These are phyloP conservation scores for Apocrypta bakeri DNA, from an alignment of 1,140 invertebrate species.

Conservation along the genomic window DNA sequence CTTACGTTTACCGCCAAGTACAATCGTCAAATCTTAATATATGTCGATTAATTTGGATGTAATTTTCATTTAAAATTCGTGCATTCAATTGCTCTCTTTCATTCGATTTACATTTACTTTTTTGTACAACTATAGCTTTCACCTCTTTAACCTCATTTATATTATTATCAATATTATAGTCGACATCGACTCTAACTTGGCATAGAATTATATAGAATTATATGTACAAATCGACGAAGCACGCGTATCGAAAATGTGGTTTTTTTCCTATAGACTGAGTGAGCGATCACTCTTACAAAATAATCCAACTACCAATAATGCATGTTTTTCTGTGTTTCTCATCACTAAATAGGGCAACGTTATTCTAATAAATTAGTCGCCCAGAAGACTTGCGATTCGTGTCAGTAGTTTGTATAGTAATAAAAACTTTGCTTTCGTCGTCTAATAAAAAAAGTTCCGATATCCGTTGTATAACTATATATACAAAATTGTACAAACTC, in stretches of 20 bases:
- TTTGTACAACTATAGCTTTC: constrained; percentile 51
- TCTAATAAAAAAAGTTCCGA: constrained; percentile 51
- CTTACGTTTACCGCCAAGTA: neutral
- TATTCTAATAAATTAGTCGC: constrained; percentile 26
- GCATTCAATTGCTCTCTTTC: constrained; percentile 38
- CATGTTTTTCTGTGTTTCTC: constrained; percentile 8
- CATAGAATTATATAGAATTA: constrained; percentile 44
- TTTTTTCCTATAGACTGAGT: constrained; percentile 21
- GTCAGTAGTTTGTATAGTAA: constrained; percentile 38
- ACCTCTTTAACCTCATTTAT: constrained; percentile 24
- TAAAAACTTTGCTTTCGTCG: constrained; percentile 40
- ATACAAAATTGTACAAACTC: constrained; percentile 65
- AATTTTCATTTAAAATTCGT: constrained; percentile 33
- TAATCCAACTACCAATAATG: constrained; percentile 38
- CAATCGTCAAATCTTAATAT: constrained; percentile 5
- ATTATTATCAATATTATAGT: constrained; percentile 48
- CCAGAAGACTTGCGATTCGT: constrained; percentile 31
- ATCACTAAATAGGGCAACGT: constrained; percentile 26
- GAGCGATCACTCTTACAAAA: constrained; percentile 30
- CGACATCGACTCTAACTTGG: constrained; percentile 44
- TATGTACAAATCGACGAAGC: constrained; percentile 46
- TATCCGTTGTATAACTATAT: constrained; percentile 53
- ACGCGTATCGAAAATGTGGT: constrained; percentile 34
- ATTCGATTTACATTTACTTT: constrained; percentile 37
- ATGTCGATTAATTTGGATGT: neutral